These are phyloP conservation scores for Cydia amplana DNA, from an alignment of 1,140 invertebrate species.

Conservation along the genomic window DNA sequence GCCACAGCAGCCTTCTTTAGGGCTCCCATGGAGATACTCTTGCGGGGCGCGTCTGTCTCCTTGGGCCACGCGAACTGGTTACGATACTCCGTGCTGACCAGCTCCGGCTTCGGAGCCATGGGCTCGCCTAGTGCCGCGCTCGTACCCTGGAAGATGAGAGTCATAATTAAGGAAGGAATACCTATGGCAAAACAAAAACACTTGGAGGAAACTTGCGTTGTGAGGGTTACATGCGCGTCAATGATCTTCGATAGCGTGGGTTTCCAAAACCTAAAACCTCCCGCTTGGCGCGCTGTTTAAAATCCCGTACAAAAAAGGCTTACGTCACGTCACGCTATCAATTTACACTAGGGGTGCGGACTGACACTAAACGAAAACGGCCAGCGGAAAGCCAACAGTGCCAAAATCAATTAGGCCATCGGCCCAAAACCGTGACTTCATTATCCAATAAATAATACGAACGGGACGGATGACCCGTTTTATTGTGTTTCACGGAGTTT, in stretches of 20 bases:
- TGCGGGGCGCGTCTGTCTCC: constrained; percentile 84
- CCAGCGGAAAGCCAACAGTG: neutral
- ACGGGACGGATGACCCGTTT: neutral
- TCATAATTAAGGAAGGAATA: no score
- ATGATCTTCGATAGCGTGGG: no score
- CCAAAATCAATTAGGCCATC: constrained; percentile 21
- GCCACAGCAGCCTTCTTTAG: constrained; percentile 85
- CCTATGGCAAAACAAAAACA: no score
- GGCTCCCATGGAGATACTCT: constrained; percentile 92
- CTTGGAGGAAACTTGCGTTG: no score
- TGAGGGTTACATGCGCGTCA: no score
- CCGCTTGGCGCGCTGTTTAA: no score
- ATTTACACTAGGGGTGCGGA: no score
- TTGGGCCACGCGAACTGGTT: constrained; percentile 94
- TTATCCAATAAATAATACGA: constrained; percentile 7
- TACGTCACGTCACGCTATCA: no score
- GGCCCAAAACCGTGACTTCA: constrained; percentile 22
- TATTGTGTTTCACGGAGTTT: neutral
- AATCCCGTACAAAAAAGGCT: no score
- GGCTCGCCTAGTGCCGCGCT: constrained; percentile 66
- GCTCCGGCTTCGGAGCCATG: constrained; percentile 59
- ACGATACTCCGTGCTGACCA: constrained; percentile 90
- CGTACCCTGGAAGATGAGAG: constrained; percentile 52
- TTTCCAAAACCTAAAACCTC: no score
- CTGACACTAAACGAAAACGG: neutral